Percentiles rank a stretch among this genome's conserved stretches.
phyloP scores from a whole-genome alignment of 2,888 invertebrate genomes.

The Rhagonycha lutea region DNA sequence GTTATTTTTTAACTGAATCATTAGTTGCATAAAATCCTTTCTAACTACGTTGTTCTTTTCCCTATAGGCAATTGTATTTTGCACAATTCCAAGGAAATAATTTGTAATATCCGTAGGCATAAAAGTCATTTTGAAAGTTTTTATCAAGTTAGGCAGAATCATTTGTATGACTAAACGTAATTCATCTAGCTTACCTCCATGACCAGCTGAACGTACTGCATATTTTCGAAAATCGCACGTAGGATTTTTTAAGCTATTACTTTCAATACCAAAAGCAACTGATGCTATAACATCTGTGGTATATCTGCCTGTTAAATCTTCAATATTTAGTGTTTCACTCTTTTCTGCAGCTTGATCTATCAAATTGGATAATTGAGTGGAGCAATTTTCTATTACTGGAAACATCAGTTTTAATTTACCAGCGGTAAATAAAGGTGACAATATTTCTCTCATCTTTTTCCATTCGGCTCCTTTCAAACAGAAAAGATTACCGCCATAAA shows the following conservation, averaged over 20 bases:
- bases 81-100: no score
- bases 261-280: slow-evolving; percentile 50
- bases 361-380: slow-evolving; percentile 49
- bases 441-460: slow-evolving; percentile 56
- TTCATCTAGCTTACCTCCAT: no score
- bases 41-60: no score
- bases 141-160: no score
- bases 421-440: slow-evolving; percentile 56
- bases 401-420: slow-evolving; percentile 59
- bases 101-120: no score
- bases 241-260: slow-evolving; percentile 30
- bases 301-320: slow-evolving; percentile 42
- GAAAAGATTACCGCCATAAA: slow-evolving; percentile 49
- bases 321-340: slow-evolving; percentile 31
- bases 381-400: slow-evolving; percentile 20
- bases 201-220: no score
- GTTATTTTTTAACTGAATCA: no score
- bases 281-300: slow-evolving; percentile 51
- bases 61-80: no score
- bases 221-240: no score
- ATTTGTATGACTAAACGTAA: no score
- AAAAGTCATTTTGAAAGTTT: no score
- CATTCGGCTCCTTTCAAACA: slow-evolving; percentile 55
- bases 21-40: no score
- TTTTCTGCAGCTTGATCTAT: slow-evolving; percentile 25